Percentiles rank a stretch among this genome's conserved stretches.
phyloP scores from a whole-genome alignment of 2,888 invertebrate genomes.

The Caradrina kadenii region DNA sequence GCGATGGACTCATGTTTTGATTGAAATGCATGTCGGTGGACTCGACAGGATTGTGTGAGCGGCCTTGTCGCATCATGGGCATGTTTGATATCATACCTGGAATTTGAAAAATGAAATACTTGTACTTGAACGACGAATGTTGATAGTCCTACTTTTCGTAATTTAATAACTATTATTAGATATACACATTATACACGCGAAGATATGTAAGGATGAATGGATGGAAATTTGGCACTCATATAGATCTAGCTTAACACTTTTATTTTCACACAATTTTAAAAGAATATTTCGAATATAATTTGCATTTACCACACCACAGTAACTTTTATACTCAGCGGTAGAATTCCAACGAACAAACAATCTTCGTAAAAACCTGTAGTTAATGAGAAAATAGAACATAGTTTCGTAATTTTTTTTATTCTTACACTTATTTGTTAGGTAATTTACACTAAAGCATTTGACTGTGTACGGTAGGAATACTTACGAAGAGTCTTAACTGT shows the following conservation, averaged over 20 bases:
- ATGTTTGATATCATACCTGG: conserved; percentile 83
- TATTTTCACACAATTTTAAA: no score
- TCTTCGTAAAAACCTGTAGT: not conserved
- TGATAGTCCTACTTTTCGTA: not conserved
- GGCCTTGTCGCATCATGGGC: conserved; percentile 80
- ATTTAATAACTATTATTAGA: no score
- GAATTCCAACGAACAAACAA: no score
- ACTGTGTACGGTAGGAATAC: not conserved
- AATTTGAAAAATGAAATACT: conserved; percentile 57
- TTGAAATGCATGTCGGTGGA: conserved; percentile 84
- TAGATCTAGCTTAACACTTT: no score
- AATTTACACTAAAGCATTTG: not conserved
- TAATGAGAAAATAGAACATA: not conserved
- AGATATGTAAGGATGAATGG: no score
- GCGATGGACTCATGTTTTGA: conserved; percentile 75
- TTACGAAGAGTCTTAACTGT: no score
- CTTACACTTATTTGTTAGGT: not conserved
- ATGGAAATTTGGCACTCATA: no score
- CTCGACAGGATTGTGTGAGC: conserved; percentile 81
- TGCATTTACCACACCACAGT: no score
- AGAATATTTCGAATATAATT: no score
- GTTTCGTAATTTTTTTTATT: not conserved
- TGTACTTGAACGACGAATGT: not conserved
- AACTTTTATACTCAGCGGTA: no score
- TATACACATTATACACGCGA: no score